Evolutionary conservation across 2,888 invertebrate genomes (phyloP), one percentile per base, ranked within the genome.

Genomic region (Leptopterna dolabrata): DNA sequence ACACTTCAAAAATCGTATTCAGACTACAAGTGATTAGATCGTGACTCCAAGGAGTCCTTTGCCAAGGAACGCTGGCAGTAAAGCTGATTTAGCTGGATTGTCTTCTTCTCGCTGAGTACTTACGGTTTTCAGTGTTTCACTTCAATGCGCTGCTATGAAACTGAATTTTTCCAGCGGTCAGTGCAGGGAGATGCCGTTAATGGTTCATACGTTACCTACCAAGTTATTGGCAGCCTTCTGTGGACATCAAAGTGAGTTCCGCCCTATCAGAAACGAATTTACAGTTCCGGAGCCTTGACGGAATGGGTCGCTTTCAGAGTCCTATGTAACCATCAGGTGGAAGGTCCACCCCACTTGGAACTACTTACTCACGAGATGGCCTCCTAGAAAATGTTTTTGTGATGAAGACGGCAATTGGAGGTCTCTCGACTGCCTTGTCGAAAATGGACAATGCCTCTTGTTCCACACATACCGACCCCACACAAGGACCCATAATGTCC

Each of bases 381-480:
- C 55, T 19, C 19, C 55, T 36, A 36, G 55, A 55, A 55, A 55
- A 55, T 55, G 55, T 55, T 55, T 55, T 55, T 55, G 55, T 55
- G 55, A 55, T 55, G 55, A n/a, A 19, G 55, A 55, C 19, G 55
- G 55, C 55, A 19, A 55, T 55, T 55, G 11, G n/a, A 55, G 36
- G 36, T 19, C 24, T 19, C 55, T 36, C 36, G 36, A 19, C 55
- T 55, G 55, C 7, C 55, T 19, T 19, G 55, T 55, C 55, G 29
- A 73, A 73, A 73, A 73, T 73, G 73, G 73, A 36, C 36, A 73
- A 36, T 73, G 30, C 73, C 36, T 11, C 6, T 73, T 73, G 73
- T 1, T 73, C 29, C 73, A 29, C 29, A 73, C 29, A 55, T 19
- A 55, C 19, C 19, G 55, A 55, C n/a, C 19, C 30, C 73, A 43